These are phyloP conservation scores for Drosophila repletoides DNA, from an alignment of 1,140 invertebrate genomes.

Conservation along the genomic window DNA sequence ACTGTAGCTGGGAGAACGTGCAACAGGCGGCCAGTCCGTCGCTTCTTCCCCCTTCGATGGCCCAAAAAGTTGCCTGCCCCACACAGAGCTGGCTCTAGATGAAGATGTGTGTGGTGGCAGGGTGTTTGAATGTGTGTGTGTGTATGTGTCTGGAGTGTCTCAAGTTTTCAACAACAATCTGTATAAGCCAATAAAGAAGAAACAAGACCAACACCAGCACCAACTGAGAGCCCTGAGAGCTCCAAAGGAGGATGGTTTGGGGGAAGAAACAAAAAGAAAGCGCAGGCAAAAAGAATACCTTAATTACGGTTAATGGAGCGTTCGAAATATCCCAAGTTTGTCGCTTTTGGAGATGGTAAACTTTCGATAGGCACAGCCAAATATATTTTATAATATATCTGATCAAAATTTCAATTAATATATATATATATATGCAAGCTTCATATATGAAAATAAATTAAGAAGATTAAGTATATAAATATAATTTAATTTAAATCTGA, in stretches of 20 bases:
- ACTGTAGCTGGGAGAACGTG: constrained; percentile 40
- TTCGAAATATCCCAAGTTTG: constrained; percentile 44
- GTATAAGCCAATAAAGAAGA: constrained; percentile 75
- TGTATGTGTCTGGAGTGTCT: constrained; percentile 47
- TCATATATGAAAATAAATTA: no score
- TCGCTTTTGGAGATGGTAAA: no score
- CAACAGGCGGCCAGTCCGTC: constrained; percentile 46
- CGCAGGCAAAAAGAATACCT: constrained; percentile 75
- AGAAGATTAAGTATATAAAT: no score
- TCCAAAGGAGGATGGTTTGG: constrained; percentile 36
- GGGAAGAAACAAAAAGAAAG: constrained; percentile 67
- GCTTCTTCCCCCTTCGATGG: constrained; percentile 13
- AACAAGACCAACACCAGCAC: constrained; percentile 42
- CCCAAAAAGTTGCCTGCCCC: constrained; percentile 29
- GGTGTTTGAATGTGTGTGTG: not conserved
- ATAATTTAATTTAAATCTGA: no score
- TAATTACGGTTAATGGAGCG: constrained; percentile 82
- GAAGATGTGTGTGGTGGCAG: constrained; percentile 62
- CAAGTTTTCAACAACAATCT: constrained; percentile 76
- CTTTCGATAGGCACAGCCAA: no score
- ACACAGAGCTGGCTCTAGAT: constrained; percentile 40
- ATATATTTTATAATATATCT: no score
- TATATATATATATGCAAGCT: no score
- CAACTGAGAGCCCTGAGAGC: constrained; percentile 1
- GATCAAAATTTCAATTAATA: no score